Base-by-base conservation (phyloP, 2,888 invertebrate species). In the Rhorus exstirpatorius region DNA sequence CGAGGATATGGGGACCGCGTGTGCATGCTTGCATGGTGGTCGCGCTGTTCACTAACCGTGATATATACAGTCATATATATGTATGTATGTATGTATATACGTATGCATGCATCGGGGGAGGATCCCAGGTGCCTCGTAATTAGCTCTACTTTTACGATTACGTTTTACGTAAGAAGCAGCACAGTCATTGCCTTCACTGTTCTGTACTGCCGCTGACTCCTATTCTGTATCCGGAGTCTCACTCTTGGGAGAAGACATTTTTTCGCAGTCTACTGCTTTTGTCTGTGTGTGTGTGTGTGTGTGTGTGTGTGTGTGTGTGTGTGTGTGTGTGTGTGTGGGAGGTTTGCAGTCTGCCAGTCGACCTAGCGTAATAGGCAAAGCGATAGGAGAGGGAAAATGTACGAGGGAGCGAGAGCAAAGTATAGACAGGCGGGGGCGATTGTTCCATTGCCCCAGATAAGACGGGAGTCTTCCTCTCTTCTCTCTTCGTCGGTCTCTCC, bases 381-480 rank as follows among this genome's bases (percentile, higher is more conserved):
- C 12, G 67, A 71, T 58, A 58, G 58, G 65, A 41, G 65, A 26
- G 55, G 74, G 19, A 17, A 60, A 63, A 14, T 38, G 68, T n/a
- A 26, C 12, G 21, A 70, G 58, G 17, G 19, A 55, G 26, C 4
- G 17, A 58, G 41, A 60, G 61, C 41, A 35, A 38, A 7, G 14
- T n/a, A n/a, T n/a, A 46, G 55, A 49, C 21, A 31, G 26, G 75
- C 68, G 76, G 71, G 78, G 84, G 85, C 81, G 87, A 84, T 82
- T 86, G 90, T 86, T 87, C 90, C 86, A 89, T 89, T 90, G 90
- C 85, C 89, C 90, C 86, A 89, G 89, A 90, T 90, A 89, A 87
- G 83, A 85, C 81, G 83, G 41, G 60, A 49, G 65, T 71, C 83
- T 74, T 77, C 75, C 63, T 71, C 71, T 78, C 26, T 70, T 35